Conservation (phyloP, 2,888 invertebrate species). For the Leptothorax acervorum region DNA sequence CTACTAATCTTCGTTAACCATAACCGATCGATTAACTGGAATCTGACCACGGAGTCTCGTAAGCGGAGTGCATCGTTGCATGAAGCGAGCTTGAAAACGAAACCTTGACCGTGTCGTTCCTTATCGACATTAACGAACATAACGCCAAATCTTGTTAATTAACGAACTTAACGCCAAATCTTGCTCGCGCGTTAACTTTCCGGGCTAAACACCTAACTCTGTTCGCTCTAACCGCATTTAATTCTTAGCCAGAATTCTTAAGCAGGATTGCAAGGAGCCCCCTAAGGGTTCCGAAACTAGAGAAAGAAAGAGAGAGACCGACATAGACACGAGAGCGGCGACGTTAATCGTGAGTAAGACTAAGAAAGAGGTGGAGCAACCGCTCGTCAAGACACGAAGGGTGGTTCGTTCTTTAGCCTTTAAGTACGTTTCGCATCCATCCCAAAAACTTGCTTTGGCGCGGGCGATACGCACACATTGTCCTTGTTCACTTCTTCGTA, state of each 20-base stretch:
- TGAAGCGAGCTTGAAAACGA: slow-evolving; percentile 46
- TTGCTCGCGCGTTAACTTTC: slow-evolving; percentile 57
- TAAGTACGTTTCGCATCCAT: slow-evolving; percentile 79
- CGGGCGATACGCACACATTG: slow-evolving; percentile 81
- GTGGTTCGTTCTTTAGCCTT: slow-evolving; percentile 72
- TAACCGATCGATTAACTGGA: slow-evolving; percentile 50
- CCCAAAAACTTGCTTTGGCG: slow-evolving; percentile 83
- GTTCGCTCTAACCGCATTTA: slow-evolving; percentile 63
- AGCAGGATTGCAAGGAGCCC: slow-evolving; percentile 17
- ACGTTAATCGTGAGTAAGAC: slow-evolving; percentile 70
- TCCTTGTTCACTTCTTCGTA: slow-evolving; percentile 73
- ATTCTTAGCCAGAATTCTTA: slow-evolving; percentile 42
- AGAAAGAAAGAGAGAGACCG: slow-evolving; percentile 58
- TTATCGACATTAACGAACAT: slow-evolving; percentile 24
- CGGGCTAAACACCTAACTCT: slow-evolving; percentile 40
- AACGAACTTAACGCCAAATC: slow-evolving; percentile 33
- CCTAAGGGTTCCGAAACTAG: slow-evolving; percentile 46
- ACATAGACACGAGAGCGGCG: slow-evolving; percentile 68
- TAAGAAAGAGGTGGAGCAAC: slow-evolving; percentile 66
- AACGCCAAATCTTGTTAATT: slow-evolving; percentile 47
- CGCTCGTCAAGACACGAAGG: slow-evolving; percentile 74
- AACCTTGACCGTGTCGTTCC: slow-evolving; percentile 43
- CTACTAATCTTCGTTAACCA: slow-evolving; percentile 44
- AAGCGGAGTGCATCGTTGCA: slow-evolving; percentile 38
- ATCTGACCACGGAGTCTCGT: slow-evolving; percentile 45